These are phyloP conservation scores for Pomacea canaliculata DNA, from an alignment of 2,888 invertebrate species.

Conservation along the genomic window DNA sequence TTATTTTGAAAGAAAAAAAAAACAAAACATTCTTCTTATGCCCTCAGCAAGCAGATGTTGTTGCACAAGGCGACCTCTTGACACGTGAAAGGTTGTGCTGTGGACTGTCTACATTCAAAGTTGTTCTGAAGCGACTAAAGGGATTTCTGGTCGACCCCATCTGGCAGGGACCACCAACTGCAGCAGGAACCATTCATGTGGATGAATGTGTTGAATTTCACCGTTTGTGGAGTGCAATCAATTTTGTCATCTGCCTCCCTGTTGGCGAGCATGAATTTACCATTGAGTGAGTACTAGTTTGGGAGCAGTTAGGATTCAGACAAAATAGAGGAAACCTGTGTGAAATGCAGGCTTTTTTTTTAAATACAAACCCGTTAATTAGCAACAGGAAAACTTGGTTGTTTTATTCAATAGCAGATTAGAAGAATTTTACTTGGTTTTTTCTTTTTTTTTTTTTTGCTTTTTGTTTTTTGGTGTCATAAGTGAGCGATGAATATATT, in stretches of 20 bases:
- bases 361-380: background rate
- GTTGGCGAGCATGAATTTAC: conserved; percentile 96
- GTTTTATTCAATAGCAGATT: too few species aligned
- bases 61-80: conserved; percentile 93
- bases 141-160: conserved; percentile 79
- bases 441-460: too few species aligned
- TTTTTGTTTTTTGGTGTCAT: too few species aligned
- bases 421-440: too few species aligned
- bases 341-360: background rate
- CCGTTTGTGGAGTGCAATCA: conserved; percentile 93
- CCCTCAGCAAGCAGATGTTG: conserved; percentile 90
- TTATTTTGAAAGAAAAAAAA: background rate
- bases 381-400: too few species aligned
- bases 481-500: too few species aligned
- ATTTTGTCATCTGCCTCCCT: conserved; percentile 98
- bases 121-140: conserved; percentile 88
- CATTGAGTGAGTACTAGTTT: conserved; percentile 82
- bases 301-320: background rate
- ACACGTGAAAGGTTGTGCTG: conserved; percentile 97
- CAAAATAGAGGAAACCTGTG: background rate
- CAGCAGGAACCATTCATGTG: conserved; percentile 84
- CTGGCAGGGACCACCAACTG: conserved; percentile 86
- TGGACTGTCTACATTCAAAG: conserved; percentile 96
- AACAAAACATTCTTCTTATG: background rate
- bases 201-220: conserved; percentile 99